Base-by-base conservation (phyloP, 2,888 invertebrate species). In the Lutraria lutraria region DNA sequence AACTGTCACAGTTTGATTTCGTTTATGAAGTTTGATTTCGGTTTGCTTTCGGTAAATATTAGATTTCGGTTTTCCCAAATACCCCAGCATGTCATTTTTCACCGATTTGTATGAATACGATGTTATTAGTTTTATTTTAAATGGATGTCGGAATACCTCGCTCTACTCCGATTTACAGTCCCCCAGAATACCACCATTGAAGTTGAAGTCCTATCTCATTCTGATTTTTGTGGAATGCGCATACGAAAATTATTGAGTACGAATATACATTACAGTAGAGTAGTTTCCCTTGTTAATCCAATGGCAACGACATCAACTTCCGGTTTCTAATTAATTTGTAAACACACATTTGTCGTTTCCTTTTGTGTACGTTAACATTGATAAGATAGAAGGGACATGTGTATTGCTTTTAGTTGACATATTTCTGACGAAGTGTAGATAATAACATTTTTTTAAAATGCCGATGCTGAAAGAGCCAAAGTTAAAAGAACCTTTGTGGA, bases 401-500 rank as follows among this genome's bases (percentile, higher is more conserved):
- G 43, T 79, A 43, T 10, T 16, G 21, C 21, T 34, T n/a, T n/a
- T 34, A 43, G 31, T 31, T 21, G 21, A 0, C 19, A 10, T 1
- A 79, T n/a, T 81, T 21, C 15, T n/a, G 52, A 54, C 53, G 12
- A 21, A 81, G 8, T 19, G 0, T 53, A n/a, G 0, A n/a, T 15
- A 81, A 34, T 16, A 34, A n/a, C 0, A 79, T 34, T 12, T 2
- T 79, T 19, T 34, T 34, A 93, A 56, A 76, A 96, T 95, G 95
- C 95, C 95, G 16, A 95, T 94, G 93, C 82, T 95, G 63, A 95
- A 96, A 87, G 90, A 94, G 88, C 94, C 94, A 6, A 95, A 95
- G 89, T 87, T 86, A 10, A 93, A 93, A 29, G 93, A 96, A 83
- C 96, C 96, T 10, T 88, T 96, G 52, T 97, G 96, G 96, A 96